A percentile compares a stretch with the other conserved stretches of the same genome.
Evolutionary conservation across 2,888 invertebrate species (phyloP).

Genomic region (Anthophora plumipes): DNA sequence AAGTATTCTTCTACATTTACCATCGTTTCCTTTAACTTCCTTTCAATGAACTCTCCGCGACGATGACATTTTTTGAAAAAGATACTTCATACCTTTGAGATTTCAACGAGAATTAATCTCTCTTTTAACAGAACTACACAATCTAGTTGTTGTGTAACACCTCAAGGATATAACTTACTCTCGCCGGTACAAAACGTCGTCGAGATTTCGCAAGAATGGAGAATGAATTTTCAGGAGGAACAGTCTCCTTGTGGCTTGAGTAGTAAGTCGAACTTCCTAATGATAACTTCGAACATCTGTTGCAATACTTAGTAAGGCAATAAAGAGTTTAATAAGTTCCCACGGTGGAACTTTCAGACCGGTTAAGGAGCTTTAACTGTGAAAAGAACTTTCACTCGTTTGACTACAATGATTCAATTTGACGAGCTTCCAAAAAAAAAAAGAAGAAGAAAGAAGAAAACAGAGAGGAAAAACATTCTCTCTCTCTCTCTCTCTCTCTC

Average conservation of each 20-base stretch:
- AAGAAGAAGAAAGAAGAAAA: neutral
- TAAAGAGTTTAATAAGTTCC: slow-evolving; percentile 43
- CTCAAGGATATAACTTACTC: neutral
- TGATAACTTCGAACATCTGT: slow-evolving; percentile 34
- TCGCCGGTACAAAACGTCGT: no score
- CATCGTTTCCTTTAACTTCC: no score
- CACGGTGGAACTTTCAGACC: neutral
- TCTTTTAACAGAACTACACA: no score
- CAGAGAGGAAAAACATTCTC: neutral
- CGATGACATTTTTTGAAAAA: neutral
- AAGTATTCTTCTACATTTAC: no score
- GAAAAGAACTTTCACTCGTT: neutral
- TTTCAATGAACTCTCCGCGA: neutral
- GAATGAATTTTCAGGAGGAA: neutral
- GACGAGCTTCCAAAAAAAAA: neutral
- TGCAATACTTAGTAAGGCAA: slow-evolving; percentile 12
- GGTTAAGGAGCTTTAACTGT: slow-evolving; percentile 15
- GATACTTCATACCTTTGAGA: neutral
- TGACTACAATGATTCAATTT: neutral
- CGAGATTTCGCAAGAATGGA: no score
- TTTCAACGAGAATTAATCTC: neutral
- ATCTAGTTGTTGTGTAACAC: no score
- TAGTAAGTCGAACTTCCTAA: slow-evolving; percentile 10
- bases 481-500: no score
- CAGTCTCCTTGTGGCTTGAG: neutral